These are phyloP conservation scores for Pipa parva DNA, from an alignment of 2,113 vertebrate species.

Conservation along the genomic window DNA sequence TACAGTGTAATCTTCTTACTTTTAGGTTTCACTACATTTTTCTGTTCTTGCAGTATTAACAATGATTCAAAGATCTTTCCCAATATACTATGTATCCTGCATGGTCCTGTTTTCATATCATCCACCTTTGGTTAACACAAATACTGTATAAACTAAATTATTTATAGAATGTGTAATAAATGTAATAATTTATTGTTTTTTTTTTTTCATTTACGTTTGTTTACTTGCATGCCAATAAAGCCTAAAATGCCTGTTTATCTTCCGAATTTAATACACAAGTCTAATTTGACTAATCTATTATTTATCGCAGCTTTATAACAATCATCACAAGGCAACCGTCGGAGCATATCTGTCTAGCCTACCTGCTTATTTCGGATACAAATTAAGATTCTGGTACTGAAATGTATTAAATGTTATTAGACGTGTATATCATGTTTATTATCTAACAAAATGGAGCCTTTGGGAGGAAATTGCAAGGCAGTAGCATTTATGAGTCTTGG, in stretches of 20 bases:
- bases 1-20: no score
- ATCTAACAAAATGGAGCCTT: constrained; percentile 38
- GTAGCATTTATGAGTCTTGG: constrained; percentile 31
- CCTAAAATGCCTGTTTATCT: not conserved
- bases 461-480: constrained; percentile 36
- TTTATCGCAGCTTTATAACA: constrained; percentile 5
- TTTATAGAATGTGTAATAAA: not conserved
- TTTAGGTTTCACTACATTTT: not conserved
- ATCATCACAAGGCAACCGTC: not conserved
- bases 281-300: constrained; percentile 30
- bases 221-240: not conserved
- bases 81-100: no score
- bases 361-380: constrained; percentile 39
- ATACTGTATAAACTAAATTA: not conserved
- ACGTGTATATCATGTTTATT: constrained; percentile 42
- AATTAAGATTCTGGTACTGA: constrained; percentile 42
- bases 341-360: constrained; percentile 4
- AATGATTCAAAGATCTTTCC: no score
- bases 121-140: not conserved
- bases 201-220: no score
- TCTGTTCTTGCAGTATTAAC: no score
- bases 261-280: not conserved
- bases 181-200: not conserved
- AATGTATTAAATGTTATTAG: constrained; percentile 45
- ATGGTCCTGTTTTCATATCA: not conserved